A percentile compares a stretch with the other conserved stretches of the same genome.
These are phyloP conservation scores for Xenopus laevis DNA, from an alignment of 2,113 vertebrate genomes.

Conservation along the genomic window DNA sequence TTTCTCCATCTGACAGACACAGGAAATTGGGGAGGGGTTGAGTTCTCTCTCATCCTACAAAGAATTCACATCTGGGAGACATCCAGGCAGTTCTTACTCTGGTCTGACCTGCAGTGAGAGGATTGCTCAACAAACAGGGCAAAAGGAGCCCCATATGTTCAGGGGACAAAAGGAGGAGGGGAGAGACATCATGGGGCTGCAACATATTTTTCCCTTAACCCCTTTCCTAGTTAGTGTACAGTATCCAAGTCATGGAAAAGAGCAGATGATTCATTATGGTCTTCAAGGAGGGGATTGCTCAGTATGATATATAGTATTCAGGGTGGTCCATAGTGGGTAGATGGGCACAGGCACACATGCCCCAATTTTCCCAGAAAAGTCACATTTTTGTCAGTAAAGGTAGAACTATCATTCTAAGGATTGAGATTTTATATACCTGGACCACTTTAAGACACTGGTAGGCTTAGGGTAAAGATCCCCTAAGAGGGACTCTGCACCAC, in stretches of 20 bases:
- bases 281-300: background rate
- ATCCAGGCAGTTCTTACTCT: conserved; percentile 44
- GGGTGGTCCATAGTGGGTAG: too few species aligned
- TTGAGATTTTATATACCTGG: too few species aligned
- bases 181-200: conserved; percentile 11
- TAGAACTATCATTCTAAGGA: too few species aligned
- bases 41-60: conserved; percentile 41
- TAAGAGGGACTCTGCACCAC: too few species aligned
- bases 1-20: conserved; percentile 42
- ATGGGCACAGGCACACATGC: too few species aligned
- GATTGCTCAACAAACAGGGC: conserved; percentile 44
- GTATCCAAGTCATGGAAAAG: background rate
- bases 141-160: conserved; percentile 41
- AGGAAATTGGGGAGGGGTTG: conserved; percentile 44
- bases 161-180: conserved; percentile 44
- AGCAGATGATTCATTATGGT: background rate
- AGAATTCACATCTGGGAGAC: conserved; percentile 47
- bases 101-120: conserved; percentile 43
- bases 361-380: too few species aligned
- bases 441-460: too few species aligned
- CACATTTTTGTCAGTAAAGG: too few species aligned
- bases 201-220: conserved; percentile 25
- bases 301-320: too few species aligned
- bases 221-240: conserved; percentile 4
- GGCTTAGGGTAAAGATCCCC: too few species aligned